Conservation (phyloP, 2,888 invertebrate species). For the Microplitis manilae region DNA sequence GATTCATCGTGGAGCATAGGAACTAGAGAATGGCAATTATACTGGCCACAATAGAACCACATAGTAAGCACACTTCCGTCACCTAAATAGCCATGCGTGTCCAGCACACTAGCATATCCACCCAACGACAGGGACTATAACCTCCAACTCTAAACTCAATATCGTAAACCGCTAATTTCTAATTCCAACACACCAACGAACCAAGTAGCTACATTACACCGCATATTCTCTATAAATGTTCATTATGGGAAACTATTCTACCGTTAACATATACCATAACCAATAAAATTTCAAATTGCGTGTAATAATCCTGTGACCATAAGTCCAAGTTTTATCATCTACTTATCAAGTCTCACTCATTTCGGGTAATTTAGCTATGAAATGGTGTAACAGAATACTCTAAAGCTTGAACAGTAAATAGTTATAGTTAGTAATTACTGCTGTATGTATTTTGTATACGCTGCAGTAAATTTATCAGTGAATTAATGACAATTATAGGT, state of each 20-base stretch:
- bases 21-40: conserved; percentile 28
- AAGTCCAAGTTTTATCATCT: no score
- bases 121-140: not conserved
- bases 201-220: conserved; percentile 4
- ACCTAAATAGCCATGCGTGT: conserved; percentile 34
- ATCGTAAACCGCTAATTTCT: conserved; percentile 11
- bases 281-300: no score
- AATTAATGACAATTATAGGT: conserved; percentile 20
- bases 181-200: not conserved
- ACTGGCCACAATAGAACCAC: conserved; percentile 35
- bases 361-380: no score
- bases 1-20: not conserved
- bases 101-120: conserved; percentile 12
- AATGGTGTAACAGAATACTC: no score
- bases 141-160: not conserved
- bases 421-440: no score
- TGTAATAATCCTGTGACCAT: no score
- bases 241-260: not conserved
- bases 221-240: not conserved
- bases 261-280: no score
- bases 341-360: no score
- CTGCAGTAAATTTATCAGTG: not conserved
- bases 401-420: no score
- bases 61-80: conserved; percentile 32
- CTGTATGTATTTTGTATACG: no score